Evolutionary conservation across 2,888 invertebrate species (phyloP).

Genomic region (Piscicola geometra): DNA sequence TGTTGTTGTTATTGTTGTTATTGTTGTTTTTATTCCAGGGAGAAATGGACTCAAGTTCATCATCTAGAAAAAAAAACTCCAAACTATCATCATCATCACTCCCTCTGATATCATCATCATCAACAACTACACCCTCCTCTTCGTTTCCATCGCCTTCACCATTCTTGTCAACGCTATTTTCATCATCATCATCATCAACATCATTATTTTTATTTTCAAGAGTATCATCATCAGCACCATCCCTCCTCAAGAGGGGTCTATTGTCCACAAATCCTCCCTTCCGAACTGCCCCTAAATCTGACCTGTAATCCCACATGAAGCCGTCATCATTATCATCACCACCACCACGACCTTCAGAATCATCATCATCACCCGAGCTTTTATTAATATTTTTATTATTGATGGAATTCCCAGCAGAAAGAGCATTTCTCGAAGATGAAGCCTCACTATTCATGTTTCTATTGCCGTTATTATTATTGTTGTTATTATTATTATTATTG

Average conservation of each 20-base stretch:
- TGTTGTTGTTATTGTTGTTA: background rate
- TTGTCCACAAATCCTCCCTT: slow-evolving; percentile 27
- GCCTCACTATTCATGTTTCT: too few species aligned
- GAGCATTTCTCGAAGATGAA: too few species aligned
- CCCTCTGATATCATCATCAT: background rate
- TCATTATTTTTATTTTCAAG: background rate
- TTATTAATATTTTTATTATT: too few species aligned
- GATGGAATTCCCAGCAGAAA: too few species aligned
- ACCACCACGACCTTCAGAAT: too few species aligned
- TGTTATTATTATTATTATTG: too few species aligned
- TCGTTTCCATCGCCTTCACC: slow-evolving; percentile 6
- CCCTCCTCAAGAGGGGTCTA: slow-evolving; percentile 14
- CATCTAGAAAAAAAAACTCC: slow-evolving; percentile 26
- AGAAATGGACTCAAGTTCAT: background rate
- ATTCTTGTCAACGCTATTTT: background rate
- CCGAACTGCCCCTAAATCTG: slow-evolving; percentile 35
- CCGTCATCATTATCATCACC: slow-evolving; percentile 11
- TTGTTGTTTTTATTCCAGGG: background rate
- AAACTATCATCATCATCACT: slow-evolving; percentile 14
- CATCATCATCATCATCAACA: background rate
- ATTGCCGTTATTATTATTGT: too few species aligned
- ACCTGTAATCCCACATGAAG: slow-evolving; percentile 42
- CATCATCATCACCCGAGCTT: too few species aligned
- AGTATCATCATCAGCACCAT: background rate
- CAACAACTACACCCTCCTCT: background rate